phyloP scores from a whole-genome alignment of 2,888 invertebrate genomes.

The Nomada goodeniana region DNA sequence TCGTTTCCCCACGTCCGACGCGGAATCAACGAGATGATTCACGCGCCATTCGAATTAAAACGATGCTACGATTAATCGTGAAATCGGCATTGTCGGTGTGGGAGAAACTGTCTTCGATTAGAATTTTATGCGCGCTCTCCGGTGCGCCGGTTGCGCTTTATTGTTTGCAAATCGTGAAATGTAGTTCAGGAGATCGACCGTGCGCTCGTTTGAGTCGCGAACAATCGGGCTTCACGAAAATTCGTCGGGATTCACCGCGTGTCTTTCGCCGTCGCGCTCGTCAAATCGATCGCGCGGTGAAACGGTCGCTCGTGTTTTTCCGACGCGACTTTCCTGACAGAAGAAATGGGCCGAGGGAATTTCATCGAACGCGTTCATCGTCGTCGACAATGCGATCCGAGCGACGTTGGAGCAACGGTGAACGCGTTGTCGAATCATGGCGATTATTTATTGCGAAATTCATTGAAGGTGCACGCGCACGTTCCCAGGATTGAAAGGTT shows the following conservation, averaged over 20 bases:
- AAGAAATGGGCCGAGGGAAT: neutral
- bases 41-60: constrained; percentile 9
- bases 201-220: constrained; percentile 23
- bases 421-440: neutral
- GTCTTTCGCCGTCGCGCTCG: constrained; percentile 2
- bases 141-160: constrained; percentile 19
- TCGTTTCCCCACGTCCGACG: neutral
- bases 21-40: constrained; percentile 14
- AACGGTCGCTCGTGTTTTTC: neutral
- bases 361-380: neutral
- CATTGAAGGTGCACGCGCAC: neutral
- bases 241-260: constrained; percentile 22
- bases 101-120: constrained; percentile 50
- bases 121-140: constrained; percentile 41
- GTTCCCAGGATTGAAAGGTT: neutral
- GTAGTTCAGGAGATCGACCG: constrained; percentile 50
- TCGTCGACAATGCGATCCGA: neutral
- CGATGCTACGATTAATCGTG: constrained; percentile 31
- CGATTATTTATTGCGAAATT: neutral
- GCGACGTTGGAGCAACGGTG: neutral
- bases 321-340: no score
- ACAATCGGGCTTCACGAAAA: constrained; percentile 25
- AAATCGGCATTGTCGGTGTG: constrained; percentile 38
- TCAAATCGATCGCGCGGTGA: neutral
- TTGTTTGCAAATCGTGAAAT: constrained; percentile 53